Percentiles rank a stretch among this genome's conserved stretches.
Conservation (phyloP, 1,140 invertebrate genomes). For the Dendroctonus ponderosae region DNA sequence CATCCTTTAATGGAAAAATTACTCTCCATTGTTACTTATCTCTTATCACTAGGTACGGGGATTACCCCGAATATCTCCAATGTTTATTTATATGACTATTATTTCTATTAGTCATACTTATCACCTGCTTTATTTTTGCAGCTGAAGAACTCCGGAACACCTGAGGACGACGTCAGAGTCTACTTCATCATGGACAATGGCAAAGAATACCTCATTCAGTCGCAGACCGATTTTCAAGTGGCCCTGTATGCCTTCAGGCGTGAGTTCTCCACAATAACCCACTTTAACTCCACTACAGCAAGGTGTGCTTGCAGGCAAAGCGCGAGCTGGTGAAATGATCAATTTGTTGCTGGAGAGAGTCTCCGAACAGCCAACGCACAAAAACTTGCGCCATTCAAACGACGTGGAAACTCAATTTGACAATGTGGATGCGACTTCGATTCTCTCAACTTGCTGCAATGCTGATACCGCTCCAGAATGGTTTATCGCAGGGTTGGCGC, state of each 20-base stretch:
- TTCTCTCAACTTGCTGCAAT: constrained; percentile 29
- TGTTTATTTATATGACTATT: no score
- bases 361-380: constrained; percentile 21
- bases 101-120: no score
- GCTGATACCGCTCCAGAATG: constrained; percentile 42
- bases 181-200: constrained; percentile 43
- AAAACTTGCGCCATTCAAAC: constrained; percentile 36
- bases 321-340: constrained; percentile 44
- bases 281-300: neutral
- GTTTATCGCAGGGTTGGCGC: constrained; percentile 44
- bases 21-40: no score
- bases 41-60: no score
- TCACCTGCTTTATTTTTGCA: constrained; percentile 24
- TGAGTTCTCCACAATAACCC: constrained; percentile 7
- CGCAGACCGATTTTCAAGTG: constrained; percentile 44
- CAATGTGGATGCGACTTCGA: constrained; percentile 22
- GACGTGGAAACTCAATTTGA: constrained; percentile 42
- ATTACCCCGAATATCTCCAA: no score
- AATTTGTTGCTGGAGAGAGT: constrained; percentile 43
- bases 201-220: constrained; percentile 45
- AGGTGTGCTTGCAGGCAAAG: constrained; percentile 27
- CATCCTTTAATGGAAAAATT: no score
- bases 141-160: constrained; percentile 48
- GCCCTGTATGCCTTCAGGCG: constrained; percentile 45
- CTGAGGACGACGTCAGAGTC: constrained; percentile 45